A percentile compares a stretch with the other conserved stretches of the same genome.
Evolutionary conservation across 2,113 vertebrate genomes (phyloP).

Genomic region (Tachysurus fulvidraco): DNA sequence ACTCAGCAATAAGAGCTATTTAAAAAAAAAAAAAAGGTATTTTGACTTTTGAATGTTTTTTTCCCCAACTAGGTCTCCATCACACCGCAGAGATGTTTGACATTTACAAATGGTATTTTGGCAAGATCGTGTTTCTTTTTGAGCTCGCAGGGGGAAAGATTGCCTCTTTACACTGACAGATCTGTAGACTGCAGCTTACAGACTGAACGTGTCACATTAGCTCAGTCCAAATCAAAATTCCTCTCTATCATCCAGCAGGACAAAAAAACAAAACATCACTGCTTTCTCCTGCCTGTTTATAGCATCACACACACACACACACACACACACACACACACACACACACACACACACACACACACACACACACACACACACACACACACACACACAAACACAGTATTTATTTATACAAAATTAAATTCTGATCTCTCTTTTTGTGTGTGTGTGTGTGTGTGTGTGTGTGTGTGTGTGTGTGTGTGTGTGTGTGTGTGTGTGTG

Average conservation of each 20-base stretch:
- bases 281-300: background rate
- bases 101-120: constrained; percentile 68
- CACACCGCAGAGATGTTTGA: constrained; percentile 62
- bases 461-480: too few relatives aligned
- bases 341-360: background rate
- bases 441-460: too few relatives aligned
- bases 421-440: too few relatives aligned
- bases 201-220: constrained; percentile 29
- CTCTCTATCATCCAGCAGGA: constrained; percentile 30
- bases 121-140: constrained; percentile 62
- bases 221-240: constrained; percentile 26
- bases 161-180: constrained; percentile 63
- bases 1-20: constrained; percentile 67
- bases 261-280: constrained; percentile 7
- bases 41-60: constrained; percentile 61
- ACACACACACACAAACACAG: background rate
- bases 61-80: constrained; percentile 52
- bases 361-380: background rate
- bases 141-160: constrained; percentile 48
- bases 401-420: too few relatives aligned
- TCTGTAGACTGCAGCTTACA: constrained; percentile 49
- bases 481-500: too few relatives aligned
- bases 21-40: constrained; percentile 56
- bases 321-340: background rate
- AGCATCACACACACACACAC: background rate